Conservation (phyloP, 2,113 vertebrate genomes). For the Dicrurus megarhynchus region DNA sequence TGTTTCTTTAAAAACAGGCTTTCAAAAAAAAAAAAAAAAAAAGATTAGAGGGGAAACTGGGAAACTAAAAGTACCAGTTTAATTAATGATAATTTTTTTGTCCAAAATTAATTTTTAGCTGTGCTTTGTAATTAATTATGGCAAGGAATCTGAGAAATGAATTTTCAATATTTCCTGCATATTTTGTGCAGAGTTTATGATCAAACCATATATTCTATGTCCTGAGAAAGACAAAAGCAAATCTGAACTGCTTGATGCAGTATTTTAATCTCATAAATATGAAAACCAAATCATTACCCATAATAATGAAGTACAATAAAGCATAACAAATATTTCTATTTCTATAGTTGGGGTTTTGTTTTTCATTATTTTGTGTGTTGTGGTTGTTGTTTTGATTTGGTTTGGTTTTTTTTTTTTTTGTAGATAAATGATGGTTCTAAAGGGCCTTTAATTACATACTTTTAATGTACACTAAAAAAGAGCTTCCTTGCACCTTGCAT, state of each 20-base stretch:
- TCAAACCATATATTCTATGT: not conserved
- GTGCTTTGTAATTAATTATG: not conserved
- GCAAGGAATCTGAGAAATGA: not conserved
- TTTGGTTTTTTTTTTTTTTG: not conserved
- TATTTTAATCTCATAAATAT: slow-evolving; percentile 4
- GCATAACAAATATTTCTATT: not conserved
- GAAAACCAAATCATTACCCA: not conserved
- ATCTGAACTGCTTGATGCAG: not conserved
- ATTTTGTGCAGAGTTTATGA: not conserved
- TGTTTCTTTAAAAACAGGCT: not conserved
- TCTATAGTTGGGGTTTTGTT: not conserved
- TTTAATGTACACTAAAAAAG: not conserved
- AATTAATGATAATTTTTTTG: not conserved
- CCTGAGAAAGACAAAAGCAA: not conserved
- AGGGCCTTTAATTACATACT: not conserved
- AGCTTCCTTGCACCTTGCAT: not conserved
- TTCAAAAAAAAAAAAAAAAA: not conserved
- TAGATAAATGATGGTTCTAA: not conserved
- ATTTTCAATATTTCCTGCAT: not conserved
- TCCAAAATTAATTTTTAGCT: not conserved
- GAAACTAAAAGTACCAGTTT: not conserved
- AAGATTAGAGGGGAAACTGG: not conserved
- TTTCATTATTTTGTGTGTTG: not conserved
- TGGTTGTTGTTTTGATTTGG: not conserved
- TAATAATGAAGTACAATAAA: not conserved